Base-by-base conservation (phyloP, 1,140 invertebrate genomes). In the Lordiphosa collinella region DNA sequence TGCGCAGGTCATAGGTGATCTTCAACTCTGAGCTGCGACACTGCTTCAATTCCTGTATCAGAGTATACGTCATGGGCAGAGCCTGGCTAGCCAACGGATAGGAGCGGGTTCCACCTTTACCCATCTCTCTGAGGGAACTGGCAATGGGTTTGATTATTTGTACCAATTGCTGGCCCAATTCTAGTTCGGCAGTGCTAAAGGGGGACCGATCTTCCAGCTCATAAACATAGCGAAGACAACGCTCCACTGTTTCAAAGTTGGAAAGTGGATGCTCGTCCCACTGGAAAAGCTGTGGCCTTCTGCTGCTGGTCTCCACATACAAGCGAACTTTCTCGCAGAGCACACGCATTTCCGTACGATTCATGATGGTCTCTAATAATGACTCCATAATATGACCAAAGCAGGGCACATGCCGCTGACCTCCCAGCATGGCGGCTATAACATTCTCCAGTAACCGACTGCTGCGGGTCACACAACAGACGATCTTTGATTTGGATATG, bases 1-100 rank as follows among this genome's bases (percentile, higher is more conserved):
- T 9, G 4, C 66, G 66, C 44, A 70, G 9, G n/a, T 73, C 66
- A 36, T 69, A 50, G 8, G 38, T 14, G 6, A 57, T 3, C 34
- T 60, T 44, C 13, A 55, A 51, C 13, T 9, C 51, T 29, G 4
- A 36, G 32, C 12, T 60, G 22, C 6, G 35, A 40, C n/a, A 8
- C 16, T 56, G 61, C 25, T 60, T 69, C 6, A 73, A 16, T 41
- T 73, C 61, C n/a, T 65, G 52, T 7, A 71, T 50, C 10, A 71
- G 29, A 4, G 68, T 71, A 4, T 41, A 71, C 0, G 25, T 37
- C 25, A 71, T 60, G n/a, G 69, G 69, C 14, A 69, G 29, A 10
- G 49, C 65, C 29, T 48, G 43, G 11, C 68, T 71, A n/a, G 68
- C 68, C 13, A 54, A 29, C 1, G 64, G 64, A 36, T 47, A 63